Evolutionary conservation across 1,140 invertebrate species (phyloP).

Genomic region (Halesus radiatus): DNA sequence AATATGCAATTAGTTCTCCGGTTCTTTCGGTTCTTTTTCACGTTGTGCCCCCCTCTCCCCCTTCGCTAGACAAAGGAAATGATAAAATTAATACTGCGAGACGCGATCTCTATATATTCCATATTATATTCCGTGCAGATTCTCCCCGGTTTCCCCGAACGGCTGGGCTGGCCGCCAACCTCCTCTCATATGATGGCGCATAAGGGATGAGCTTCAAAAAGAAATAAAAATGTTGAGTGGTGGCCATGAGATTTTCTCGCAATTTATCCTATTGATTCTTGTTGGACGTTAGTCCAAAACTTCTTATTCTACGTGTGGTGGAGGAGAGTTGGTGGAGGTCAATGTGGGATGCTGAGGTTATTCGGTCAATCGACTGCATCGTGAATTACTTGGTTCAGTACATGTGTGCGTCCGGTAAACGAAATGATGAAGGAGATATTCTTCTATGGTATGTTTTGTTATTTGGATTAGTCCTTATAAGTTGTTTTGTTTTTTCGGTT

Average conservation of each 20-base stretch:
- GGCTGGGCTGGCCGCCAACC: not conserved
- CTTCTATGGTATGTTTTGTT: no score
- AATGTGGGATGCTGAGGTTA: no score
- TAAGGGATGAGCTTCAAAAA: slow-evolving; percentile 23
- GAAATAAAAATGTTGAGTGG: not conserved
- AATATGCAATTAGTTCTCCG: slow-evolving; percentile 30
- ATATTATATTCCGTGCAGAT: not conserved
- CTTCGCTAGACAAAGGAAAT: slow-evolving; percentile 31
- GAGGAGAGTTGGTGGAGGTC: no score
- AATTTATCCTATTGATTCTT: not conserved
- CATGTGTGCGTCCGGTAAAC: no score
- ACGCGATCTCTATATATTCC: slow-evolving; percentile 15
- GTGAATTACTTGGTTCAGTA: no score
- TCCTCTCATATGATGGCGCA: slow-evolving; percentile 23
- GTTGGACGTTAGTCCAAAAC: no score
- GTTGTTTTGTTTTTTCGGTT: no score
- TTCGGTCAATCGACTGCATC: no score
- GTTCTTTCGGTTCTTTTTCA: not conserved
- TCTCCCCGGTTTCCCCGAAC: not conserved
- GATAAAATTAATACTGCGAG: slow-evolving; percentile 8
- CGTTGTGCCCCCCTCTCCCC: not conserved
- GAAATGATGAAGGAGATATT: no score
- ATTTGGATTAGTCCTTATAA: no score
- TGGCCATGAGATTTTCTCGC: not conserved
- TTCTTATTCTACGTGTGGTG: no score